phyloP scores from a whole-genome alignment of 2,888 invertebrate genomes.

The Bombyx huttoni region DNA sequence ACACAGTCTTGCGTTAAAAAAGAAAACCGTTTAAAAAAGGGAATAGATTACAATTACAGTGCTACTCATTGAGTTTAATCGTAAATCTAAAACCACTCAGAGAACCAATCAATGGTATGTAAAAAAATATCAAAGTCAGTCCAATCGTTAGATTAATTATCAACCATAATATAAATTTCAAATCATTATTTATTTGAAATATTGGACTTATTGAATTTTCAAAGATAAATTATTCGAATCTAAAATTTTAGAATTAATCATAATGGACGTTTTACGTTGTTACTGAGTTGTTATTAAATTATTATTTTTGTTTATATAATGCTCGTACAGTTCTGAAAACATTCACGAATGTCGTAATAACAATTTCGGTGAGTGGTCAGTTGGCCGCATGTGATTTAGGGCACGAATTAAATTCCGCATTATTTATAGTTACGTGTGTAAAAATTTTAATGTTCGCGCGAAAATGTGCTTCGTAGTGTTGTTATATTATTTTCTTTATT shows the following conservation, averaged over 20 bases:
- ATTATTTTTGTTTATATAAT: not conserved
- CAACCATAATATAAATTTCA: too few species aligned
- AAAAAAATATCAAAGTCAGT: too few species aligned
- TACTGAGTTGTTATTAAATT: not conserved
- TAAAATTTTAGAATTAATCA: not conserved
- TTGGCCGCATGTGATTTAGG: slow-evolving; percentile 37
- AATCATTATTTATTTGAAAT: too few species aligned
- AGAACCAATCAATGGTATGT: too few species aligned
- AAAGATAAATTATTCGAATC: not conserved
- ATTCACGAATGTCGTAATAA: slow-evolving; percentile 1
- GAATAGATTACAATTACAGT: too few species aligned
- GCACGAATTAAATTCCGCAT: slow-evolving; percentile 28
- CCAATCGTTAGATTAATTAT: too few species aligned
- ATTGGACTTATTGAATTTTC: too few species aligned
- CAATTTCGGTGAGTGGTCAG: slow-evolving; percentile 1
- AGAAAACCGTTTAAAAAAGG: too few species aligned
- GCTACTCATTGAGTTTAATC: too few species aligned
- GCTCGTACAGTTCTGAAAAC: slow-evolving; percentile 2
- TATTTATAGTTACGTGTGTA: not conserved
- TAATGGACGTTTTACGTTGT: not conserved
- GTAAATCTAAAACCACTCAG: too few species aligned
- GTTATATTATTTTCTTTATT: too few species aligned
- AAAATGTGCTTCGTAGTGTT: slow-evolving; percentile 1
- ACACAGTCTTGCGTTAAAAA: too few species aligned
- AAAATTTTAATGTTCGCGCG: not conserved